Conservation (phyloP, 2,113 vertebrate genomes). For the Callocephalon fimbriatum region DNA sequence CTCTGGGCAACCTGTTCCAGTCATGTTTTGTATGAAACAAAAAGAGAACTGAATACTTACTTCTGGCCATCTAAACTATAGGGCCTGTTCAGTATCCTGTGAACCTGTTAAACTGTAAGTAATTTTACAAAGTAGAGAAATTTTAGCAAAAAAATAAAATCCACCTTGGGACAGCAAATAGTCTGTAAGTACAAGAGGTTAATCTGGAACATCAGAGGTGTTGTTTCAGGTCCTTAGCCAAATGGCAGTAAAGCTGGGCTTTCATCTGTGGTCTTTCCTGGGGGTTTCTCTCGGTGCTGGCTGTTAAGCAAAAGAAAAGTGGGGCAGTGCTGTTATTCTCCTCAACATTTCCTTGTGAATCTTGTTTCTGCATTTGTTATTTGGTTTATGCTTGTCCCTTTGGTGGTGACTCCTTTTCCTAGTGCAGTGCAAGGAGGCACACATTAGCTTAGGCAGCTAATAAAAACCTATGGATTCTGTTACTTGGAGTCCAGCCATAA, state of each 20-base stretch:
- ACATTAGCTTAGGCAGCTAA: background rate
- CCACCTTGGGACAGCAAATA: background rate
- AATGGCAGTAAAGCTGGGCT: background rate
- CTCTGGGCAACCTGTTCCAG: background rate
- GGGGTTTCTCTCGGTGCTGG: background rate
- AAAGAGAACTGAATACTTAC: background rate
- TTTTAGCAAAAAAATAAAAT: background rate
- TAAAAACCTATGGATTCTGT: background rate
- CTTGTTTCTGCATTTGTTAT: background rate
- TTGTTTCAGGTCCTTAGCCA: background rate
- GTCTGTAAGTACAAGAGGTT: background rate
- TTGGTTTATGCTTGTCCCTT: background rate
- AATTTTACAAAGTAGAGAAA: background rate
- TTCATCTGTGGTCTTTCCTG: background rate
- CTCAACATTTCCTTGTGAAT: background rate
- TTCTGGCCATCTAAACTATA: background rate
- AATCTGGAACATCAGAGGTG: background rate
- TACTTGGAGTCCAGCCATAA: background rate
- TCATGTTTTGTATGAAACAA: background rate
- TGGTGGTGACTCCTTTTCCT: background rate
- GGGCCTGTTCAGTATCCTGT: background rate
- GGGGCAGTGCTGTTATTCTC: background rate
- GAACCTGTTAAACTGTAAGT: background rate
- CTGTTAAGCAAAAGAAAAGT: background rate
- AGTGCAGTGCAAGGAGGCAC: background rate